phyloP scores from a whole-genome alignment of 1,140 invertebrate species.

The Leptinotarsa texana region DNA sequence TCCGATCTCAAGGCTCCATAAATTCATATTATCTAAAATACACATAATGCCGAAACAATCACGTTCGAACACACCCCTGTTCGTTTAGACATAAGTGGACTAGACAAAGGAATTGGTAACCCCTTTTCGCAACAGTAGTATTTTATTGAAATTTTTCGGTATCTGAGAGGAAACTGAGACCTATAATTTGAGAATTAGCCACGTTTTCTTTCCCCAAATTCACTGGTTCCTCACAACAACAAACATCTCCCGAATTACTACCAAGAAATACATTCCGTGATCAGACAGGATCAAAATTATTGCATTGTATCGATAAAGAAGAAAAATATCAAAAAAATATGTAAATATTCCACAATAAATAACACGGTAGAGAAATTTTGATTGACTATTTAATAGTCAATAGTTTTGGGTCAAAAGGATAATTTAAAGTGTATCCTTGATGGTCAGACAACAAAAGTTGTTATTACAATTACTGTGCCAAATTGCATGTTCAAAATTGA shows the following conservation, averaged over 20 bases:
- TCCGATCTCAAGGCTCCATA: background rate
- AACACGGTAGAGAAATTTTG: background rate
- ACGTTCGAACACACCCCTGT: background rate
- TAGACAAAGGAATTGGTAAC: conserved; percentile 2
- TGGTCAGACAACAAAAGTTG: conserved; percentile 7
- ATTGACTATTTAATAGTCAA: conserved; percentile 7
- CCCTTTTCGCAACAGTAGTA: background rate
- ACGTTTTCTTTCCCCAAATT: background rate
- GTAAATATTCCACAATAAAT: background rate
- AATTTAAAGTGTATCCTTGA: background rate
- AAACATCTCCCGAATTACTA: conserved; percentile 5
- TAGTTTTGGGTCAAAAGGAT: background rate
- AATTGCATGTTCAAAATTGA: conserved; percentile 6
- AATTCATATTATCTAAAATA: background rate
- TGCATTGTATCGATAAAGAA: background rate
- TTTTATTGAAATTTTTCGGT: background rate
- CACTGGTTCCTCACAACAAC: conserved; percentile 5
- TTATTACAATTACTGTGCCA: conserved; percentile 3
- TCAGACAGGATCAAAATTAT: background rate
- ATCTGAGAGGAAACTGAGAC: background rate
- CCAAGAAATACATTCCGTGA: conserved; percentile 5
- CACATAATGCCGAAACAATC: conserved; percentile 2
- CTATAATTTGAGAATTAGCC: background rate
- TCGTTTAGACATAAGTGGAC: background rate
- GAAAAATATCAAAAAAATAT: background rate